Base-by-base conservation (phyloP, 1,140 invertebrate genomes). In the Hyles euphorbiae region DNA sequence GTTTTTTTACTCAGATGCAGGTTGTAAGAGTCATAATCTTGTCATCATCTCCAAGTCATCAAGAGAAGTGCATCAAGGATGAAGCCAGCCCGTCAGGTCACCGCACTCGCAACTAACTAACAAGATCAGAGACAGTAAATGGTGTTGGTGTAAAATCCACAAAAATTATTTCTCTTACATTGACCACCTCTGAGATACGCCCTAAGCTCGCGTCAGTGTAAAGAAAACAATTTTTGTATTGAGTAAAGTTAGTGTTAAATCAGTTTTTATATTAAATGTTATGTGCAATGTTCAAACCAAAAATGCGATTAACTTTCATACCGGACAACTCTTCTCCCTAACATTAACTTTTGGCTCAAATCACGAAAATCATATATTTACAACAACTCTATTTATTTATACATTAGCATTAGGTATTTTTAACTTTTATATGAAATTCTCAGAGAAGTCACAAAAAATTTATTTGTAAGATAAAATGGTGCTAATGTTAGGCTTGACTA, bases 201-300 rank as follows among this genome's bases (percentile, higher is more conserved):
- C 81, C 85, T 88, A 82, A 70, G 66, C 11, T 53, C 51, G 68
- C 22, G 75, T 81, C 80, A 80, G 76, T 76, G 69, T 76, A 76
- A 67, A 47, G 76, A 61, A 76, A 85, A 79, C 60, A 77, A 81
- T 82, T 74, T 83, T 83, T 84, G 80, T 78, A 61, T 63, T 70
- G 58, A 63, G 66, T 34, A 44, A 53, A 63, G 62, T 72, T 81
- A 73, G 68, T 74, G 54, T 70, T 63, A 73, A 75, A 74, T 67
- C 78, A 83, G 76, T 86, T 83, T 74, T 80, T 69, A 80, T 76
- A 11, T 79, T 72, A 82, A 83, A 78, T 79, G 83, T 80, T 60
- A 60, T 62, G 86, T 88, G 86, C 86, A 88, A 88, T 88, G 78
- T 81, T 83, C 78, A 87, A 88, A 87, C 86, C 86, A 88, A 88